Evolutionary conservation across 2,797 vertebrate genomes (phyloP).

Genomic region (Sebastes miniatus): DNA sequence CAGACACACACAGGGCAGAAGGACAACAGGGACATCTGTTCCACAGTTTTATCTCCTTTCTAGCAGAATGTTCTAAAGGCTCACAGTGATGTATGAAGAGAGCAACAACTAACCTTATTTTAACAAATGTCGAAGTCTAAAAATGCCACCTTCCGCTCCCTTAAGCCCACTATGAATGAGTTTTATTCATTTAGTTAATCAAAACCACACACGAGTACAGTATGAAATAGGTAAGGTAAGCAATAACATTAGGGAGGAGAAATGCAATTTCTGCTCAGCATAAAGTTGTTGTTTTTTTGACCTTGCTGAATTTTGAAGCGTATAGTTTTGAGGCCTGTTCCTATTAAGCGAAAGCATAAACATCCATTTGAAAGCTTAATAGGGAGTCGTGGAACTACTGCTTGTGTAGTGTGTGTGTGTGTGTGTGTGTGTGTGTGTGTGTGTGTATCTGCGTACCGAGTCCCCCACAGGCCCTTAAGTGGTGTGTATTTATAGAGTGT

Average conservation of each 20-base stretch:
- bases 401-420: slow-evolving; percentile 29
- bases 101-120: slow-evolving; percentile 47
- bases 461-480: slow-evolving; percentile 82
- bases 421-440: slow-evolving; percentile 19
- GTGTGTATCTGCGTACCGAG: slow-evolving; percentile 17
- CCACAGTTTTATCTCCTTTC: slow-evolving; percentile 57
- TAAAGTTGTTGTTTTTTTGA: slow-evolving; percentile 30
- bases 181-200: slow-evolving; percentile 54
- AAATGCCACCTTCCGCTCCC: slow-evolving; percentile 36
- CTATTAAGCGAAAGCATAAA: slow-evolving; percentile 70
- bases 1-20: slow-evolving; percentile 33
- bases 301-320: slow-evolving; percentile 44
- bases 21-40: slow-evolving; percentile 69
- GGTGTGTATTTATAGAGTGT: slow-evolving; percentile 83
- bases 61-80: slow-evolving; percentile 43
- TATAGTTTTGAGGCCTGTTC: slow-evolving; percentile 37
- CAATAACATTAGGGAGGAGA: slow-evolving; percentile 25
- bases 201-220: slow-evolving; percentile 36
- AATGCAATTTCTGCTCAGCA: slow-evolving; percentile 21
- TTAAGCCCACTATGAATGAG: slow-evolving; percentile 24
- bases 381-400: slow-evolving; percentile 54
- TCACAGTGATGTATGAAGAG: slow-evolving; percentile 41
- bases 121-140: slow-evolving; percentile 26
- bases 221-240: slow-evolving; percentile 42
- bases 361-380: slow-evolving; percentile 73